Base-by-base conservation (phyloP, 2,888 invertebrate species). In the Eupelmus urozonus region DNA sequence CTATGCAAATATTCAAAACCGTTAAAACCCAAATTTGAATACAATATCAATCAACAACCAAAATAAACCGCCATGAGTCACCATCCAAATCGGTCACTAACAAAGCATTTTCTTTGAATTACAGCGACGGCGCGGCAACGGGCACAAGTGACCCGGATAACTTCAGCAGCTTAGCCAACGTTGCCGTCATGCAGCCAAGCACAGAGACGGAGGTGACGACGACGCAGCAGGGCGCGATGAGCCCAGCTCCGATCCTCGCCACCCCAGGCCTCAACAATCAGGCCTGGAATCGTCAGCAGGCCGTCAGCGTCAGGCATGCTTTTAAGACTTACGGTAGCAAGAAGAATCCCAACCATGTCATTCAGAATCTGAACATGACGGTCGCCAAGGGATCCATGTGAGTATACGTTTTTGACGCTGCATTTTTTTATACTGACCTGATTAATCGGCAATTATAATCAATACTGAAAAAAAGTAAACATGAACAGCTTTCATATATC, bases 321-420 rank as follows among this genome's bases (percentile, higher is more conserved):
- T 96, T 94, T 92, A 97, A 97, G 89, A 94, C 95, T 84, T 98
- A 96, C 89, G 97, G 97, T 82, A 94, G 95, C 84, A 96, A 95
- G 89, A 96, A 96, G 88, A 94, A 95, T 85, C 95, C 96, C 72
- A 95, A 96, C 88, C 95, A 95, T 83, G 97, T 97, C 60, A 92
- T 98, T 81, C 95, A 95, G 87, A 95, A 96, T 90, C 93, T 98
- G 81, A 96, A 95, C 91, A 96, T 98, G 96, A 97, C 97, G 76
- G 97, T 98, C 81, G 95, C 95, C 84, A 96, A 96, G 90, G 98
- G 97, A 86, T 96, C 97, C 82, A 98, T 98, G 97, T 97, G 91
- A 96, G 96, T 94, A 86, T n/a, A n/a, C n/a, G n/a, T n/a, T n/a
- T n/a, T n/a, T n/a, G n/a, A n/a, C n/a, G n/a, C n/a, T n/a, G n/a